These are phyloP conservation scores for Agrypnus murinus DNA, from an alignment of 2,888 invertebrate genomes.

Conservation along the genomic window DNA sequence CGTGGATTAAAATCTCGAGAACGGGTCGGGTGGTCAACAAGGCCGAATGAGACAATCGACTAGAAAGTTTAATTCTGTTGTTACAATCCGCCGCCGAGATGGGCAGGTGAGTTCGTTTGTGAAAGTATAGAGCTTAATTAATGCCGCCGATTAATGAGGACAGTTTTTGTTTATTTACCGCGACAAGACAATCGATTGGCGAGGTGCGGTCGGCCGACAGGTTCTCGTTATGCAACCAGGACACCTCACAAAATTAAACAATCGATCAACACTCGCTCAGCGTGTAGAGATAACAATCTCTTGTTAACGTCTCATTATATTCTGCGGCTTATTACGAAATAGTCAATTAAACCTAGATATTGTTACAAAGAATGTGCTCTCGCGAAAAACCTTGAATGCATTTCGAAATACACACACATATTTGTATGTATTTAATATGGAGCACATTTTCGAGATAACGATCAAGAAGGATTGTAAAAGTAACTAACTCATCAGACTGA, in stretches of 20 bases:
- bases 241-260: constrained; percentile 59
- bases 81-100: constrained; percentile 29
- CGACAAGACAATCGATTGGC: constrained; percentile 61
- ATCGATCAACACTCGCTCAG: constrained; percentile 58
- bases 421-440: not conserved
- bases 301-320: constrained; percentile 39
- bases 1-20: constrained; percentile 7
- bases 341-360: constrained; percentile 30
- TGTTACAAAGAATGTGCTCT: constrained; percentile 16
- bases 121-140: constrained; percentile 60
- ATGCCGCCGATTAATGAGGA: constrained; percentile 62
- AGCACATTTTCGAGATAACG: not conserved
- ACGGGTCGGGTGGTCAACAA: not conserved
- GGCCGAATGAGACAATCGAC: constrained; percentile 34
- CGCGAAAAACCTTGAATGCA: constrained; percentile 20
- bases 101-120: constrained; percentile 42
- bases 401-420: not conserved
- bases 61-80: constrained; percentile 52
- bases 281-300: constrained; percentile 37
- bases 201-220: constrained; percentile 57
- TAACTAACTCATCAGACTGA: too few relatives aligned
- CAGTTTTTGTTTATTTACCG: constrained; percentile 62
- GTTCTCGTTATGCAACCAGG: constrained; percentile 57
- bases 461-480: too few relatives aligned
- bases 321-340: constrained; percentile 35